A percentile compares a stretch with the other conserved stretches of the same genome.
phyloP scores from a whole-genome alignment of 2,888 invertebrate genomes.

The Drosophila maculinotata region DNA sequence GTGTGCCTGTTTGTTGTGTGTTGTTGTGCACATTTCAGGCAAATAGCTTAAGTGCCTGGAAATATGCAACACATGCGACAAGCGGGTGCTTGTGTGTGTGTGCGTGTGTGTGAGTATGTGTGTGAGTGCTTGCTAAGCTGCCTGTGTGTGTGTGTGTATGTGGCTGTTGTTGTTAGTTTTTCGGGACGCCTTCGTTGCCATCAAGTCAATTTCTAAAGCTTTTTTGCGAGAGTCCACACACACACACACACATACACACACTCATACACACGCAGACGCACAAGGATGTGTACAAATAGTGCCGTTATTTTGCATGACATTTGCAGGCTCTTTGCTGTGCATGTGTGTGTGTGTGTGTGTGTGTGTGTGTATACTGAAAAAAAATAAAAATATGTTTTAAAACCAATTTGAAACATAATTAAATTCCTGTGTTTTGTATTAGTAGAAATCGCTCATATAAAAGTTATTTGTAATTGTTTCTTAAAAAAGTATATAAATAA shows the following conservation, averaged over 20 bases:
- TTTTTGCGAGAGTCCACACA: constrained; percentile 40
- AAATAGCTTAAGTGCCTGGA: constrained; percentile 82
- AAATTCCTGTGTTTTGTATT: too few species aligned
- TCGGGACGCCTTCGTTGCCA: constrained; percentile 46
- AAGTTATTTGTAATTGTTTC: too few species aligned
- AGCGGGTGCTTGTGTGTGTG: constrained; percentile 4
- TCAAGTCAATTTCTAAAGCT: constrained; percentile 66
- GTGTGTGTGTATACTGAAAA: constrained; percentile 1
- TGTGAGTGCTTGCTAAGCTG: constrained; percentile 2
- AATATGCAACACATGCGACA: constrained; percentile 76
- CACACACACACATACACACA: constrained; percentile 27
- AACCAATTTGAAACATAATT: too few species aligned
- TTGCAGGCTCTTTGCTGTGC: constrained; percentile 43
- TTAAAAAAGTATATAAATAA: too few species aligned
- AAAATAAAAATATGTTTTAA: too few species aligned
- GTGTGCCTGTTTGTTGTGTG: constrained; percentile 33
- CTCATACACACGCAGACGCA: constrained; percentile 25
- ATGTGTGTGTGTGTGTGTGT: constrained; percentile 26
- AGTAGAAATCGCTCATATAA: too few species aligned
- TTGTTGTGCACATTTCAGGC: constrained; percentile 71
- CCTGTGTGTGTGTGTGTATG: constrained; percentile 13
- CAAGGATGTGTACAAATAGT: constrained; percentile 51
- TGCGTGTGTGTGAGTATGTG: constrained; percentile 1
- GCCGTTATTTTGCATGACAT: constrained; percentile 69
- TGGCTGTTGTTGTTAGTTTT: constrained; percentile 61